Percentiles rank a stretch among this genome's conserved stretches.
phyloP scores from a whole-genome alignment of 2,113 vertebrate genomes.

The Stictonetta naevosa region DNA sequence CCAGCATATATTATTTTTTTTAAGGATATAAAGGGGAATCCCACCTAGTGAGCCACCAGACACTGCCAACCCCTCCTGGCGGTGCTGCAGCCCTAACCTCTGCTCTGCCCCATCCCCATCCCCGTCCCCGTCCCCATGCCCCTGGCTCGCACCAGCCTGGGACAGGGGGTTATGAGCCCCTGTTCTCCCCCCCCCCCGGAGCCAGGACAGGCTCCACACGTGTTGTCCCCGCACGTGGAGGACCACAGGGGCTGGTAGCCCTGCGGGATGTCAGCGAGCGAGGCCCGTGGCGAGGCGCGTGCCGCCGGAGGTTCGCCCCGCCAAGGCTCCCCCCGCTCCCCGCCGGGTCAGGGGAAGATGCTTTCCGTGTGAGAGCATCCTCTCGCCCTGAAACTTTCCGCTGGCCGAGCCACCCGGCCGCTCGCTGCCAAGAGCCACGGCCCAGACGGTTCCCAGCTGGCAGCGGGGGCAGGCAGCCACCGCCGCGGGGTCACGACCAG shows the following conservation, averaged over 20 bases:
- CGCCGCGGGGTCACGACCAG: not conserved
- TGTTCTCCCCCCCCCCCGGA: too few relatives aligned
- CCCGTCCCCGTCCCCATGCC: too few relatives aligned
- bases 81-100: not conserved
- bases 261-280: too few relatives aligned
- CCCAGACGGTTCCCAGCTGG: not conserved
- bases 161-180: not conserved
- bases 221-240: not conserved
- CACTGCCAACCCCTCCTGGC: not conserved
- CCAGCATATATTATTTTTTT: not conserved
- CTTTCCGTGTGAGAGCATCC: constrained; percentile 40
- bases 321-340: not conserved
- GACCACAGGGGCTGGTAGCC: rapidly evolving
- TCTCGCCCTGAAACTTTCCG: not conserved
- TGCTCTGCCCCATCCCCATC: not conserved
- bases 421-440: not conserved
- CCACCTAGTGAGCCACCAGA: rapidly evolving
- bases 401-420: not conserved
- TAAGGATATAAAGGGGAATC: constrained; percentile 12
- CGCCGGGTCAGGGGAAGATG: not conserved
- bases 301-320: not conserved
- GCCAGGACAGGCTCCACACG: not conserved
- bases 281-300: not conserved
- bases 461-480: not conserved
- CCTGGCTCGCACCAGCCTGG: not conserved